These are phyloP conservation scores for Luscinia luscinia DNA, from an alignment of 2,797 vertebrate genomes.

Conservation along the genomic window DNA sequence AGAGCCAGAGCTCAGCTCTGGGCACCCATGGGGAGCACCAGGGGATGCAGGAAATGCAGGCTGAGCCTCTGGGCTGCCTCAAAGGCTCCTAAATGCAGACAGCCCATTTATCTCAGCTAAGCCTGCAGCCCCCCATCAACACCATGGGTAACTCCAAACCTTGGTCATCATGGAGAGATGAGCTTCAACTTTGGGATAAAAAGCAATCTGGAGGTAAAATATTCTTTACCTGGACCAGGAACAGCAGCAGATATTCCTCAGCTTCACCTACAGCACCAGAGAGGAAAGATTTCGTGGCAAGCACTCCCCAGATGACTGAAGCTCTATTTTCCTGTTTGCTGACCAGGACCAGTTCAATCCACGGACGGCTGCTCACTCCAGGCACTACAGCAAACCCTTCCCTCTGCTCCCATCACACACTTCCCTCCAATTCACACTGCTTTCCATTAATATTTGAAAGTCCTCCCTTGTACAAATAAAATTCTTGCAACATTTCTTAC, in stretches of 20 bases:
- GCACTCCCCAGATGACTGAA: neutral
- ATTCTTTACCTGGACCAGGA: neutral
- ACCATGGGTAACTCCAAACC: neutral
- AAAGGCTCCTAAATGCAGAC: neutral
- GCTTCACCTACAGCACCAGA: neutral
- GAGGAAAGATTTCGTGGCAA: neutral
- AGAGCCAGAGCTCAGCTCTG: neutral
- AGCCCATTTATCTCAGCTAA: neutral
- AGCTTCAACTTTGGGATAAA: neutral
- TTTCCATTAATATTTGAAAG: conserved; percentile 48
- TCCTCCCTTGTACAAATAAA: conserved; percentile 28
- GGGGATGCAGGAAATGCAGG: neutral
- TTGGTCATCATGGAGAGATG: rapidly evolving
- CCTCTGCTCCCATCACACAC: neutral
- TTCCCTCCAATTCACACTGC: neutral
- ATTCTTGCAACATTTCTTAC: conserved; percentile 31
- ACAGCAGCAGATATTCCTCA: neutral
- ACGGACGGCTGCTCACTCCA: rapidly evolving
- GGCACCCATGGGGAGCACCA: neutral
- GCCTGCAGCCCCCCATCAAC: neutral
- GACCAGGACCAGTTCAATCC: neutral
- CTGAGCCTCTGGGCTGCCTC: neutral
- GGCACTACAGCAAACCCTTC: neutral
- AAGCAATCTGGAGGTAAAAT: neutral
- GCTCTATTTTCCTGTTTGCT: neutral